Evolutionary conservation across 2,888 invertebrate species (phyloP).

Genomic region (Tricholauxania praeusta): DNA sequence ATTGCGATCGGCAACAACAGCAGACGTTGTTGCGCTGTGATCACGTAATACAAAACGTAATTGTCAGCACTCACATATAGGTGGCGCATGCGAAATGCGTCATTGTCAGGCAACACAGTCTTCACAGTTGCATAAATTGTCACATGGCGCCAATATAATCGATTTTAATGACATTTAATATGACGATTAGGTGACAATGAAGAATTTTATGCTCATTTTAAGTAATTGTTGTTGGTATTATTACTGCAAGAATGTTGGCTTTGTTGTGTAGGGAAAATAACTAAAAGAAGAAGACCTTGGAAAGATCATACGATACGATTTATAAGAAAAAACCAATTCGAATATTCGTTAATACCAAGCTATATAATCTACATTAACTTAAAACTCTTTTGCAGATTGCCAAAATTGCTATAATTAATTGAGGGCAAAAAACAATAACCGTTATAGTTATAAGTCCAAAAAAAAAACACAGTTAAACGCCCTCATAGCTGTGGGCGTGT

Average conservation of each 20-base stretch:
- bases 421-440: too few species aligned
- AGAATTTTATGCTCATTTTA: conserved; percentile 39
- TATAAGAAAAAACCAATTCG: too few species aligned
- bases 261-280: neutral
- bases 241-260: too few species aligned
- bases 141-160: conserved; percentile 57
- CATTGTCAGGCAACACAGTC: neutral
- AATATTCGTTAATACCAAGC: too few species aligned
- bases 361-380: too few species aligned
- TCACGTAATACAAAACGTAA: conserved; percentile 1
- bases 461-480: too few species aligned
- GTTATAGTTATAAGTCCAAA: too few species aligned
- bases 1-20: neutral
- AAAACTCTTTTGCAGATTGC: too few species aligned
- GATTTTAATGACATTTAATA: conserved; percentile 54
- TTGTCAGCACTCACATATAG: conserved; percentile 11
- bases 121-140: conserved; percentile 48
- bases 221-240: neutral
- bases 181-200: conserved; percentile 54
- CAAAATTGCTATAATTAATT: too few species aligned
- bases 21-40: neutral
- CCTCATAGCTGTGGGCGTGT: neutral
- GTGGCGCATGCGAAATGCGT: conserved; percentile 16
- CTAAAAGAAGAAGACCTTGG: too few species aligned
- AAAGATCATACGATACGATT: too few species aligned